Evolutionary conservation across 1,140 invertebrate genomes (phyloP).

Genomic region (Megalonaias nervosa): DNA sequence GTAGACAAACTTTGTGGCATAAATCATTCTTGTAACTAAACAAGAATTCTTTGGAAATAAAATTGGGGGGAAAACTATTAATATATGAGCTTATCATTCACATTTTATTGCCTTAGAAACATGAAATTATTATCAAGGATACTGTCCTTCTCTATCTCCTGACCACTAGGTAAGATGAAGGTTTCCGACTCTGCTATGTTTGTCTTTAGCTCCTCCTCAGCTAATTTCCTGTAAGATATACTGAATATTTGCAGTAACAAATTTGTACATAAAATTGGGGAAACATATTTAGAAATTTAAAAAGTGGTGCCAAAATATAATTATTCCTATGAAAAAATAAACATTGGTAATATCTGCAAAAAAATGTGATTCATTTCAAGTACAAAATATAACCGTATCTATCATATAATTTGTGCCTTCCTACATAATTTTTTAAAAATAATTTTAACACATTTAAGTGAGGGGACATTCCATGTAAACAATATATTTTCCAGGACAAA

Average conservation of each 20-base stretch:
- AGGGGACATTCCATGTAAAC: no score
- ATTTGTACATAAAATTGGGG: not conserved
- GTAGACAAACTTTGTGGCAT: no score
- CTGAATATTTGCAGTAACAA: not conserved
- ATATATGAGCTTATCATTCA: no score
- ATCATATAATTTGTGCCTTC: no score
- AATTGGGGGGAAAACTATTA: no score
- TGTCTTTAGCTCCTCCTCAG: slow-evolving; percentile 76
- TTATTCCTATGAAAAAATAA: not conserved
- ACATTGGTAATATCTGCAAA: not conserved
- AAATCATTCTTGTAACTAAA: no score
- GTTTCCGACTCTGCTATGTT: slow-evolving; percentile 70
- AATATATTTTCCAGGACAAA: no score
- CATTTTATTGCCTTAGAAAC: no score
- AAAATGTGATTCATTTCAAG: not conserved
- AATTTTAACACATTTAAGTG: no score
- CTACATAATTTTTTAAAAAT: no score
- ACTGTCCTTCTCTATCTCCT: slow-evolving; percentile 76
- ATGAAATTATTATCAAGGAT: slow-evolving; percentile 54
- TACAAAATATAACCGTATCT: no score
- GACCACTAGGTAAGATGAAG: slow-evolving; percentile 70
- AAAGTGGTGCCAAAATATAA: not conserved
- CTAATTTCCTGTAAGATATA: slow-evolving; percentile 76
- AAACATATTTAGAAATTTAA: not conserved
- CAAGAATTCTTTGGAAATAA: no score